Evolutionary conservation across 2,888 invertebrate species (phyloP).

Genomic region (Euplexia lucipara): DNA sequence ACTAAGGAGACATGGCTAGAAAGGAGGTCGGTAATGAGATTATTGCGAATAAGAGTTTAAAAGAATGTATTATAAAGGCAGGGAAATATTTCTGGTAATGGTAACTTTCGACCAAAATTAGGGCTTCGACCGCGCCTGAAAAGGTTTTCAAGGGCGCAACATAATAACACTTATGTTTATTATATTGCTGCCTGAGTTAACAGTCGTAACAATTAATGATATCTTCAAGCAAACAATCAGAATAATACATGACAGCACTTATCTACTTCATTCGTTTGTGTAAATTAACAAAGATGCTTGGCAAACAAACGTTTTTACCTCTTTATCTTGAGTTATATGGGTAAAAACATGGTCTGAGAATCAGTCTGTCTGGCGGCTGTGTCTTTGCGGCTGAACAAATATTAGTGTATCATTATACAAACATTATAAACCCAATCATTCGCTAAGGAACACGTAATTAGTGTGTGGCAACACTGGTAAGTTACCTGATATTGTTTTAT

Average conservation of each 20-base stretch:
- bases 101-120: not conserved
- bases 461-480: not conserved
- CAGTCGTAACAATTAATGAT: conserved; percentile 11
- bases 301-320: conserved; percentile 31
- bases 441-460: conserved; percentile 6
- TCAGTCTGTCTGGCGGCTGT: conserved; percentile 44
- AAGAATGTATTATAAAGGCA: too few relatives aligned
- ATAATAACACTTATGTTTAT: not conserved
- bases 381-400: conserved; percentile 42
- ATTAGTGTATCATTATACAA: conserved; percentile 40
- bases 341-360: conserved; percentile 1
- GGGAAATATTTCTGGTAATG: not conserved
- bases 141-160: not conserved
- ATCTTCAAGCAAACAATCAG: conserved; percentile 17
- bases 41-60: too few relatives aligned
- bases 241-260: not conserved
- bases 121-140: not conserved
- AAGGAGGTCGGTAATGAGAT: too few relatives aligned
- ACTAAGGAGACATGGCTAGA: too few relatives aligned
- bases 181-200: conserved; percentile 5
- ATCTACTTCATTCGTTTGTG: conserved; percentile 2
- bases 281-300: conserved; percentile 38
- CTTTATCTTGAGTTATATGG: conserved; percentile 26
- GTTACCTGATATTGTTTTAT: not conserved
- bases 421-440: conserved; percentile 28